phyloP scores from a whole-genome alignment of 2,888 invertebrate species.

The Automeris io region DNA sequence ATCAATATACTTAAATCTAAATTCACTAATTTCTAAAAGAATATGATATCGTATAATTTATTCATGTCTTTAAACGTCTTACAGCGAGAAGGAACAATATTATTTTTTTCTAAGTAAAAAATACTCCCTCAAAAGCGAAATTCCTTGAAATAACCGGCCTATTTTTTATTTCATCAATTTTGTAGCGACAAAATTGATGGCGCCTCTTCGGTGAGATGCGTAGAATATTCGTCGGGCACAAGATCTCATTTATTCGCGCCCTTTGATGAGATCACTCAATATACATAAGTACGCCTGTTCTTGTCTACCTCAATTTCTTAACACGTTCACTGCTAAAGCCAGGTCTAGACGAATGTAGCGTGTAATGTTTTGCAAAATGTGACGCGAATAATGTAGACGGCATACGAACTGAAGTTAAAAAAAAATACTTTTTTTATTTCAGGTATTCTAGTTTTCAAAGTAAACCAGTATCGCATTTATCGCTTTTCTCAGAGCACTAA shows the following conservation, averaged over 20 bases:
- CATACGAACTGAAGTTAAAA: too few species aligned
- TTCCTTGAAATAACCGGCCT: slow-evolving; percentile 21
- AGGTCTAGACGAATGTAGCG: too few species aligned
- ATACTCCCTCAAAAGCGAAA: slow-evolving; percentile 11
- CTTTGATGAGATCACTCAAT: slow-evolving; percentile 35
- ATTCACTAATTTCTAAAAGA: neutral
- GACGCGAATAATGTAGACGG: too few species aligned
- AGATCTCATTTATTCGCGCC: slow-evolving; percentile 45
- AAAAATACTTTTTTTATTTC: too few species aligned
- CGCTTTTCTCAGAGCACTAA: too few species aligned
- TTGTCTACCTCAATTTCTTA: too few species aligned
- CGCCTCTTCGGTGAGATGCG: neutral
- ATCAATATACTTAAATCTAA: neutral
- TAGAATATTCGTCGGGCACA: slow-evolving; percentile 27
- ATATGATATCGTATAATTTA: neutral
- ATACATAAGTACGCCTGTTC: too few species aligned
- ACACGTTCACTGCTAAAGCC: too few species aligned
- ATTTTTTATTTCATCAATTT: slow-evolving; percentile 54
- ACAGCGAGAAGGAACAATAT: neutral
- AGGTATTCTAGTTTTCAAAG: too few species aligned
- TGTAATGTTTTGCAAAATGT: too few species aligned
- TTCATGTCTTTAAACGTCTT: slow-evolving; percentile 14
- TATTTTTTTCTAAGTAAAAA: slow-evolving; percentile 2
- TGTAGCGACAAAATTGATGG: slow-evolving; percentile 31
- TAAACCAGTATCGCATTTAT: too few species aligned